Evolutionary conservation across 2,888 invertebrate species (phyloP).

Genomic region (Cryptocheilus praepositus): DNA sequence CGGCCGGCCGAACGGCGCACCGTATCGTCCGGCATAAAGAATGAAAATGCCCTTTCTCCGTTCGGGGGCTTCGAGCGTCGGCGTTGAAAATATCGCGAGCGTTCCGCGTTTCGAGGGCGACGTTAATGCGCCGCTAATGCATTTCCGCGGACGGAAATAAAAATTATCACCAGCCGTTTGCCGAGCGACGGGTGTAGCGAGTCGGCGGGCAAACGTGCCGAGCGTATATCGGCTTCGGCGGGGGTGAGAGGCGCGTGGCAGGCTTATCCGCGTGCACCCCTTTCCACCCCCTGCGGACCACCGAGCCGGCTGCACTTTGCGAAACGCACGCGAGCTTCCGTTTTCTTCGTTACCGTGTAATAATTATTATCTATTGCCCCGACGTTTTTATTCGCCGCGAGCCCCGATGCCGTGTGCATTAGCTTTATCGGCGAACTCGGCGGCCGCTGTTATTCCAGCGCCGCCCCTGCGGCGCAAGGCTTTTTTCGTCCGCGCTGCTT

Average conservation of each 20-base stretch:
- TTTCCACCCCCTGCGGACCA: no score
- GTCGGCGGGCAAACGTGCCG: neutral
- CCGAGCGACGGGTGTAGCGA: constrained; percentile 17
- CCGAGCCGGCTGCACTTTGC: constrained; percentile 1
- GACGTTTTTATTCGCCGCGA: constrained; percentile 44
- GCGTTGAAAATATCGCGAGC: neutral
- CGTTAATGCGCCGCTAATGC: constrained; percentile 37
- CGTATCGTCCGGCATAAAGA: neutral
- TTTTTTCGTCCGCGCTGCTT: neutral
- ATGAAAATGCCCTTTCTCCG: neutral
- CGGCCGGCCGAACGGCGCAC: no score
- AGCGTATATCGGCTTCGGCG: neutral
- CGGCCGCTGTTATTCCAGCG: neutral
- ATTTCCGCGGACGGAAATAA: constrained; percentile 44
- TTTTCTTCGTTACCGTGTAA: constrained; percentile 54
- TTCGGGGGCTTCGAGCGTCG: neutral
- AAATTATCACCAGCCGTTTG: constrained; percentile 54
- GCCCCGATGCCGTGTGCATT: constrained; percentile 49
- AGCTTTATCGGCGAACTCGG: constrained; percentile 45
- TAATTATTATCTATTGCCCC: constrained; percentile 59
- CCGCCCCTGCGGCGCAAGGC: neutral
- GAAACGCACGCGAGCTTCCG: constrained; percentile 56
- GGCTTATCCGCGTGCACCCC: constrained; percentile 44
- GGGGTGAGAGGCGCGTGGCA: constrained; percentile 27
- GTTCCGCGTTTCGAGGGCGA: constrained; percentile 17